Percentiles rank a stretch among this genome's conserved stretches.
Evolutionary conservation across 2,888 invertebrate genomes (phyloP).

Genomic region (Leucoma salicis): DNA sequence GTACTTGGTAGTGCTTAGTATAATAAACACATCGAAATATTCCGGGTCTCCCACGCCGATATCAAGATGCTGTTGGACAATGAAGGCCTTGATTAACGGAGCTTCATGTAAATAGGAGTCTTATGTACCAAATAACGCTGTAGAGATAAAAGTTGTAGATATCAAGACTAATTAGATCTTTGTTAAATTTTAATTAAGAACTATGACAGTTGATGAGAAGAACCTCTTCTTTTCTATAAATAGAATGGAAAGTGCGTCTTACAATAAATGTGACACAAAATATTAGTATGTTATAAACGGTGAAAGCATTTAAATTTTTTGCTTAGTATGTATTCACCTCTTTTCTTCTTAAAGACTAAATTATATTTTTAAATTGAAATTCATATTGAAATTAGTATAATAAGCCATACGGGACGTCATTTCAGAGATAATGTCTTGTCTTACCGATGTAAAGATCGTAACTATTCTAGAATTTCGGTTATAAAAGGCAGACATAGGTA

Average conservation of each 20-base stretch:
- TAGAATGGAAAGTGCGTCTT: no score
- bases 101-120: conserved; percentile 29
- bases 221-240: no score
- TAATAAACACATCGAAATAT: conserved; percentile 36
- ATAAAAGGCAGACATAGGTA: no score
- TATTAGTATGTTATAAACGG: neutral
- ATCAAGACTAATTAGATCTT: conserved; percentile 18
- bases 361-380: no score
- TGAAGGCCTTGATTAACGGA: conserved; percentile 46
- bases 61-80: conserved; percentile 50
- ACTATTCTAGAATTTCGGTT: no score
- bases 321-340: no score
- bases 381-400: no score
- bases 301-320: neutral
- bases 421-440: no score
- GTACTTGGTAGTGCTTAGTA: conserved; percentile 15
- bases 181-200: conserved; percentile 12
- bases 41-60: conserved; percentile 60
- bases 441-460: no score
- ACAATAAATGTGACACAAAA: neutral
- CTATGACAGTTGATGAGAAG: neutral
- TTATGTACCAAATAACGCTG: conserved; percentile 25
- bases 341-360: no score
- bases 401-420: no score
- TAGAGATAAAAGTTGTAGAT: conserved; percentile 25